Evolutionary conservation across 2,888 invertebrate genomes (phyloP), one percentile per base, ranked within the genome.

Genomic region (Ethmia dodecea): DNA sequence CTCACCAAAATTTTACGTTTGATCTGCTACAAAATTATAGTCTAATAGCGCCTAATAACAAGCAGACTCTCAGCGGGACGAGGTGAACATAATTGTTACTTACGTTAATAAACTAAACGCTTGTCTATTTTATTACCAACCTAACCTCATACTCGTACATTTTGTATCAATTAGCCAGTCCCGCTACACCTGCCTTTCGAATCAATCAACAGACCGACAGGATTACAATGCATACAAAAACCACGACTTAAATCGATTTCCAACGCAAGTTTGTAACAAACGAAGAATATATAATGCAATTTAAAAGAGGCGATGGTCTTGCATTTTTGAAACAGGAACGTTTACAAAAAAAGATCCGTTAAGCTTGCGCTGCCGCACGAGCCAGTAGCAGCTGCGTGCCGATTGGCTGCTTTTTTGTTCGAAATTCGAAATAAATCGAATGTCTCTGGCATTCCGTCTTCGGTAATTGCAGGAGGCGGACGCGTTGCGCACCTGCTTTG

Each of bases 381-480:
- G 80, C 71, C 56, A 45, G 28, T 38, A 11, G 48, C 66, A 61
- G 52, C 72, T 75, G 75, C 62, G 49, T 53, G 63, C 52, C 59
- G 61, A 71, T 76, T 69, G 70, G 67, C 54, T 43, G 43, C 44
- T 49, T 70, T 72, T 76, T 71, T 69, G 56, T 74, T 69, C 65
- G 46, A 60, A 59, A 63, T 75, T 71, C 61, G 64, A 74, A 75
- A 62, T 57, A 47, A 52, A 55, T 58, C 48, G 49, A 55, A 44
- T 56, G 52, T 55, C 54, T 49, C 47, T 43, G 45, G 48, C 37
- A 45, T 10, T 14, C 60, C 63, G 54, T 60, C 40, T 49, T 41
- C 46, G 48, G 49, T 64, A 70, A 71, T 74, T 71, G 59, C 20
- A 49, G 42, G 40, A 38, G 39, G 42, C 48, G 45, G 59, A 65